These are phyloP conservation scores for Nipponia nippon DNA, from an alignment of 2,113 vertebrate species.

Conservation along the genomic window DNA sequence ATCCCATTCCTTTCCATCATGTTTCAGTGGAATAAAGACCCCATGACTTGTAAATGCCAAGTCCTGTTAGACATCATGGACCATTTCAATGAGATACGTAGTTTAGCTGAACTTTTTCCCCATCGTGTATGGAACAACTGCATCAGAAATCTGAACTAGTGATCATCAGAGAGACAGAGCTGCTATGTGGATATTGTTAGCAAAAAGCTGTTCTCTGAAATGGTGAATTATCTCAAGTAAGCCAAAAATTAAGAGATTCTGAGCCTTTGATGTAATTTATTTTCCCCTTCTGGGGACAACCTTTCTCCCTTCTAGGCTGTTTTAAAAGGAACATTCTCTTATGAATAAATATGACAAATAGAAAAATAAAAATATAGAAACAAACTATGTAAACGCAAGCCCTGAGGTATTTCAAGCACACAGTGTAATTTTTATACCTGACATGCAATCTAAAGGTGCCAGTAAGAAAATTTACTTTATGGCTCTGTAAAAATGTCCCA, in stretches of 20 bases:
- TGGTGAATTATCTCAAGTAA: background rate
- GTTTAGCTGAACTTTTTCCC: background rate
- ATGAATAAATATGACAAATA: constrained; percentile 67
- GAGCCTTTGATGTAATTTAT: constrained; percentile 12
- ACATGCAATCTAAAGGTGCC: background rate
- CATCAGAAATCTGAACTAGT: background rate
- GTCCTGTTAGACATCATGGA: background rate
- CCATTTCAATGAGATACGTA: background rate
- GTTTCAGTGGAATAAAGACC: background rate
- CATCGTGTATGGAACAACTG: background rate
- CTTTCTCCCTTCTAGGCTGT: background rate
- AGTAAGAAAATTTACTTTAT: constrained; percentile 11
- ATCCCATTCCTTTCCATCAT: background rate
- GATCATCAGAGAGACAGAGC: background rate
- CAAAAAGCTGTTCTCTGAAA: background rate
- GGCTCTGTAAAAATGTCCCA: background rate
- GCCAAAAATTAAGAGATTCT: background rate
- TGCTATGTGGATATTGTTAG: background rate
- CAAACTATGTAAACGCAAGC: constrained; percentile 68
- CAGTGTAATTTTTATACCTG: constrained; percentile 40
- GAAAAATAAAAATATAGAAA: constrained; percentile 51
- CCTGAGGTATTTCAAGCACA: constrained; percentile 77
- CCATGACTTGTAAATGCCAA: background rate
- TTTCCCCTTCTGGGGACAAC: constrained; percentile 13
- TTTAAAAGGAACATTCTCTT: constrained; percentile 46